These are phyloP conservation scores for Philypnodon macrostomus DNA, from an alignment of 2,797 vertebrate species.

Conservation along the genomic window DNA sequence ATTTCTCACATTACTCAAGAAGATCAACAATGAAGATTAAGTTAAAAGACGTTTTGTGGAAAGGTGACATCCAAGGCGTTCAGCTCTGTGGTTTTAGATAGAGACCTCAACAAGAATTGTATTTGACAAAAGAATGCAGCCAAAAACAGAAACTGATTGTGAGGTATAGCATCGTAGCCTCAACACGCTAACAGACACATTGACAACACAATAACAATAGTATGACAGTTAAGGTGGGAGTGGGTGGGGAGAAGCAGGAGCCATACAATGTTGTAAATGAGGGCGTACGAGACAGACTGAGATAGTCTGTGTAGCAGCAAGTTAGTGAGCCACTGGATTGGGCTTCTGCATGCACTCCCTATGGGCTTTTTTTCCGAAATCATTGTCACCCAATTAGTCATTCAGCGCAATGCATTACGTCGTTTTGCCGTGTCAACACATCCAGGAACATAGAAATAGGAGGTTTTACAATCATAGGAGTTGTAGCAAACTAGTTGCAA, in stretches of 20 bases:
- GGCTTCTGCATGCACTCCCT: conserved; percentile 70
- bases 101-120: conserved; percentile 36
- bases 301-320: too few species aligned
- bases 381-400: conserved; percentile 79
- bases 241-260: conserved; percentile 10
- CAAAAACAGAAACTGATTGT: conserved; percentile 36
- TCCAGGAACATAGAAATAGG: conserved; percentile 58
- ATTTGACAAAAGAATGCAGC: conserved; percentile 37
- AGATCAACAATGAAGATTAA: conserved; percentile 66
- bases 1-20: conserved; percentile 61
- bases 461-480: conserved; percentile 67
- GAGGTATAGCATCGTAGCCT: conserved; percentile 16
- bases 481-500: conserved; percentile 60
- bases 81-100: conserved; percentile 7
- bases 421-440: conserved; percentile 70
- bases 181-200: conserved; percentile 21
- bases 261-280: conserved; percentile 27
- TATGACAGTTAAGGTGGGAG: conserved; percentile 28
- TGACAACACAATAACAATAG: conserved; percentile 36
- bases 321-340: conserved; percentile 63
- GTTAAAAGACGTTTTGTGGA: conserved; percentile 22
- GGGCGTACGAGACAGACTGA: conserved; percentile 22
- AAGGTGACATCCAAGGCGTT: too few species aligned
- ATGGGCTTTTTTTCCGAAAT: conserved; percentile 71
- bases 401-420: conserved; percentile 63